Evolutionary conservation across 2,888 invertebrate species (phyloP).

Genomic region (Selenia dentaria): DNA sequence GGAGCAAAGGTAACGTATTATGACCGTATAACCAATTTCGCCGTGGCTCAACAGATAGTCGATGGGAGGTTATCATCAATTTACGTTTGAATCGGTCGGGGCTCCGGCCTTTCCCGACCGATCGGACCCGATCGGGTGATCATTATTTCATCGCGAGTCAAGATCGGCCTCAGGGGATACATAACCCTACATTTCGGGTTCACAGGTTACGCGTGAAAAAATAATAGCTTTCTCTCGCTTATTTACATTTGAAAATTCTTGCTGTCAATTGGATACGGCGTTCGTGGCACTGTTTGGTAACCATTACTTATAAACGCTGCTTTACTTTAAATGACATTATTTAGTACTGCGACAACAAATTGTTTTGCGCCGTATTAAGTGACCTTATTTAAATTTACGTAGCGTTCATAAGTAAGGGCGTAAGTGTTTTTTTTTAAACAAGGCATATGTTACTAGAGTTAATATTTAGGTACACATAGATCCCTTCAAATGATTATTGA

Average conservation of each 20-base stretch:
- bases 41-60: constrained; percentile 64
- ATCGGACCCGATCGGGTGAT: constrained; percentile 44
- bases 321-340: too few species aligned
- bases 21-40: constrained; percentile 36
- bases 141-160: constrained; percentile 68
- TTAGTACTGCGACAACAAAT: too few species aligned
- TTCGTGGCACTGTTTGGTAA: background rate
- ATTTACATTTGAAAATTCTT: constrained; percentile 49
- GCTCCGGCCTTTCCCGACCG: constrained; percentile 34
- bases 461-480: too few species aligned
- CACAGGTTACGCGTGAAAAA: constrained; percentile 48
- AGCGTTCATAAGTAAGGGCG: too few species aligned
- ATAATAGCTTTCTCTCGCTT: constrained; percentile 43
- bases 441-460: too few species aligned
- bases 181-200: constrained; percentile 54
- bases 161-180: constrained; percentile 60
- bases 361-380: too few species aligned
- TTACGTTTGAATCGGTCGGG: constrained; percentile 46
- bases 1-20: constrained; percentile 26
- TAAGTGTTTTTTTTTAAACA: too few species aligned
- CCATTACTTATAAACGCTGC: too few species aligned
- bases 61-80: constrained; percentile 59
- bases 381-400: too few species aligned
- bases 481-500: too few species aligned
- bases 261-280: constrained; percentile 9